phyloP scores from a whole-genome alignment of 2,113 vertebrate species.

The Drymodes brunneopygia region DNA sequence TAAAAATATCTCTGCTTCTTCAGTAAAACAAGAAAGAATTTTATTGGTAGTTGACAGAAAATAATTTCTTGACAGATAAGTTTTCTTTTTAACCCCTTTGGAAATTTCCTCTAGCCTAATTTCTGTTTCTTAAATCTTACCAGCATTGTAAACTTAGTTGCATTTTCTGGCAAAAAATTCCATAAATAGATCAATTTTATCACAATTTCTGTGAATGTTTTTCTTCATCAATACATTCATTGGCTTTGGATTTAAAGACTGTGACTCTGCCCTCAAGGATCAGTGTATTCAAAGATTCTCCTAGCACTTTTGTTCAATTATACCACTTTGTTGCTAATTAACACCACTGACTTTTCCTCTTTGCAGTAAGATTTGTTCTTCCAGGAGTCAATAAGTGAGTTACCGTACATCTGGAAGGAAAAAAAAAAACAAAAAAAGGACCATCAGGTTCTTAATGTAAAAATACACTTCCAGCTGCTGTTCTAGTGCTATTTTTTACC shows the following conservation, averaged over 20 bases:
- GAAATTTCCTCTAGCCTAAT: background rate
- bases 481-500: background rate
- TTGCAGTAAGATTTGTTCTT: background rate
- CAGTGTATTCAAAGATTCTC: background rate
- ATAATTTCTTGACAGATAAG: background rate
- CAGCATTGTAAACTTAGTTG: background rate
- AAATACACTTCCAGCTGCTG: background rate
- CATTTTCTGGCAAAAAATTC: background rate
- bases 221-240: background rate
- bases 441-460: background rate
- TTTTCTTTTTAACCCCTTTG: background rate
- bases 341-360: background rate
- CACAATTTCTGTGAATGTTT: background rate
- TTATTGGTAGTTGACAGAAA: background rate
- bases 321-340: background rate
- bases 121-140: background rate
- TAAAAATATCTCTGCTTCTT: background rate
- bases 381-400: background rate
- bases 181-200: background rate
- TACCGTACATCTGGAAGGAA: rapidly evolving
- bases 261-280: background rate
- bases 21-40: background rate
- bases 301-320: background rate
- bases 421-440: background rate
- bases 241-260: background rate